These are phyloP conservation scores for Montipora efflorescens DNA, from an alignment of 64 coral and sea anemone genomes.

Conservation along the genomic window DNA sequence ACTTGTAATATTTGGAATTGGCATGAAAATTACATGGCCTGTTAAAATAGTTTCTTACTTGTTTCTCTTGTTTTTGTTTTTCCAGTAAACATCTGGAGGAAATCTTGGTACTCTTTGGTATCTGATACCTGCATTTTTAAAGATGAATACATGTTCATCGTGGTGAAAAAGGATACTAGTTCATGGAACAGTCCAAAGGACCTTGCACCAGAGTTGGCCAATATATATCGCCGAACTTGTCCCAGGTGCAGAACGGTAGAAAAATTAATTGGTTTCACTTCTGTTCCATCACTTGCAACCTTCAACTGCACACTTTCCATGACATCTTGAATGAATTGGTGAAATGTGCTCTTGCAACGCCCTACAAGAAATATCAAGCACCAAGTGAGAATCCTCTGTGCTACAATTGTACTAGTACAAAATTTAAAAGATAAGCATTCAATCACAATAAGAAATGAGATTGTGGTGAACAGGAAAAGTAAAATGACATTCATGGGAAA, in stretches of 20 bases:
- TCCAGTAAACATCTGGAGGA: slow-evolving; percentile 23
- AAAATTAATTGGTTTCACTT: slow-evolving; percentile 14
- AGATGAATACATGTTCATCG: slow-evolving; percentile 72
- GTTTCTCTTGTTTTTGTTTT: background rate
- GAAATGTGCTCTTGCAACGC: slow-evolving; percentile 12
- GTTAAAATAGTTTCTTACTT: background rate
- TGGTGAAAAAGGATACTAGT: slow-evolving; percentile 24
- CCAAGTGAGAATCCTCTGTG: too few relatives aligned
- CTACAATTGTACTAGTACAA: too few relatives aligned
- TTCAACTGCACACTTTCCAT: background rate
- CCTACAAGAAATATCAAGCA: background rate
- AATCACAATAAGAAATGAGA: too few relatives aligned
- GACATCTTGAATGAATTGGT: background rate
- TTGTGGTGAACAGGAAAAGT: too few relatives aligned
- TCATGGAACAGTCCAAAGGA: slow-evolving; percentile 64
- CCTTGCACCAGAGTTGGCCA: slow-evolving; percentile 12
- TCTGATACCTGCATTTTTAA: slow-evolving; percentile 14
- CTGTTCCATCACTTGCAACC: background rate
- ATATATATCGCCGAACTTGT: slow-evolving; percentile 60
- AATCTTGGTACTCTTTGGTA: slow-evolving; percentile 74
- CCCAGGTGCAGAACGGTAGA: slow-evolving; percentile 59
- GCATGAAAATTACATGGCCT: too few relatives aligned
- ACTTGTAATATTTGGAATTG: too few relatives aligned
- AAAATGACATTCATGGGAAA: too few relatives aligned
- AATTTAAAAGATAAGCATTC: too few relatives aligned